Evolutionary conservation across 2,888 invertebrate genomes (phyloP), one percentile per base, ranked within the genome.

Genomic region (Pocota personata): DNA sequence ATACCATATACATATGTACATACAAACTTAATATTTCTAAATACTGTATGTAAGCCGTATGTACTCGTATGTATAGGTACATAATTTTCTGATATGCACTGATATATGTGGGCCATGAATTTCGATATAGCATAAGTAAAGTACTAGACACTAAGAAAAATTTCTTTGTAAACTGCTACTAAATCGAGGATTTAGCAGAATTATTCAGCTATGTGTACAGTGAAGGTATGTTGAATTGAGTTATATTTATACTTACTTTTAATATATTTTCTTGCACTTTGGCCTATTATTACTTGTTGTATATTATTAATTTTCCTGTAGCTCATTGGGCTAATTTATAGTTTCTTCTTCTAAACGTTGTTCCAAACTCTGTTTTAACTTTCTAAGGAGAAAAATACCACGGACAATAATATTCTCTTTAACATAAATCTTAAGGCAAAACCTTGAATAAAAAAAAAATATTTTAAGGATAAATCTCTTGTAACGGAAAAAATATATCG

Each of bases 391-490:
- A 30, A 14, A 52, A 27, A 16, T 55, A 32, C 8, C 14, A 30
- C n/a, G 30, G 12, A 57, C 30, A 32, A 16, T n/a, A 32, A 32
- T 16, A 57, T 32, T 57, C 10, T 57, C 55, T 32, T 32, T 57
- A 16, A 35, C 32, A 12, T 57, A 57, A 57, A 32, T 4, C 32
- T 57, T 57, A 57, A 57, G 32, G 16, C 12, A 55, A 14, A 14
- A 32, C 30, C 30, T n/a, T n/a, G n/a, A 24, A 3, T 24, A 24
- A 14, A 55, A n/a, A 14, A 7, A 30, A 32, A 58, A 19, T 37
- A 21, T 58, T 58, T 37, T 58, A 58, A 35, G 57, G 19, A 58
- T 35, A 57, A 57, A 8, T 57, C 35, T 57, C 55, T 32, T 57
- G 55, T 57, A 57, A 57, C 32, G 32, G 55, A 57, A 46, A 0